Evolutionary conservation across 2,113 vertebrate genomes (phyloP), one percentile per base, ranked within the genome.

Genomic region (Tupaia chinensis): DNA sequence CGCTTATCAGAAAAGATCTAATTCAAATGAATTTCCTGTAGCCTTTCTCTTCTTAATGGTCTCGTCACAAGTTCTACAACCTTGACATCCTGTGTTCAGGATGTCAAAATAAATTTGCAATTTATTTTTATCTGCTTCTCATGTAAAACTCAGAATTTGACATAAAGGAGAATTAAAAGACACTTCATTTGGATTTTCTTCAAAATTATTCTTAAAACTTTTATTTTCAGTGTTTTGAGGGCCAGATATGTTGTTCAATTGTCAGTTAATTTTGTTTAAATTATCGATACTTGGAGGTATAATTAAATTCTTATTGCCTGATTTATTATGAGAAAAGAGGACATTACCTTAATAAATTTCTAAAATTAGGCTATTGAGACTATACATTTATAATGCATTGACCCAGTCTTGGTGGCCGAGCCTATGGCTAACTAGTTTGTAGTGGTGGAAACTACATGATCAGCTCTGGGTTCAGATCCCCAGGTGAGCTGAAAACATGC

Each of bases 41-140:
- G 15, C 1, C 25, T 60, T 90, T n/a, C 29, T 12, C 3, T 74
- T 74, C n/a, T 68, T 73, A 56, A 81, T 68, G 60, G 32, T 94
- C 27, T 78, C 27, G 25, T 73, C 17, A 6, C 1, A 72, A 76
- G n/a, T 76, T 91, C 19, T 77, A 61, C 17, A 58, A 54, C 15
- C 76, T 5, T 29, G 68, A 29, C 14, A 32, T 66, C 22, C 27
- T 89, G 20, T 69, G 44, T 44, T 44, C 44, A 44, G 44, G 44
- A 44, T 44, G 44, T 44, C 44, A 44, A 44, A 44, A 44, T 44
- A 44, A 54, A 73, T 80, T 95, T 72, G 4, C 23, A 72, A 61
- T 93, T 89, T 93, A 73, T 76, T 92, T 85, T 83, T 23, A 70
- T 60, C n/a, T 89, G 3, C 20, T 85, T 96, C 88, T 89, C 74